phyloP scores from a whole-genome alignment of 2,888 invertebrate species.

The Patella caerulea region DNA sequence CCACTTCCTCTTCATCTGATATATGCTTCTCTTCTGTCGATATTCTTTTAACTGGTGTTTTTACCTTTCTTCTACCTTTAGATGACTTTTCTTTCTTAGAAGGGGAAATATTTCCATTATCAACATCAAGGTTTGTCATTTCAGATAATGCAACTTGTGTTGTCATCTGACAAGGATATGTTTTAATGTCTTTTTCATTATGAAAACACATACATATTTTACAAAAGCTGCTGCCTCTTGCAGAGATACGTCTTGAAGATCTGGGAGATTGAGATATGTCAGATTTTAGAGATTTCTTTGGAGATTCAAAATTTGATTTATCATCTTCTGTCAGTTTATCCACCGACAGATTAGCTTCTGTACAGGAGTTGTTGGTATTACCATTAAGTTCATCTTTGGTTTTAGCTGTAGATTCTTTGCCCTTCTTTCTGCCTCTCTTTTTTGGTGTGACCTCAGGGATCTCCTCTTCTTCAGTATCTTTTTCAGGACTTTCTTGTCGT shows the following conservation, averaged over 20 bases:
- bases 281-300: neutral
- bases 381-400: neutral
- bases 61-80: neutral
- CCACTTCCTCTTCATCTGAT: neutral
- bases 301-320: neutral
- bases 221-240: neutral
- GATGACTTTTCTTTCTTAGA: neutral
- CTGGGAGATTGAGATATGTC: constrained; percentile 1
- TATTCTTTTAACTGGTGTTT: neutral
- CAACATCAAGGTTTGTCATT: neutral
- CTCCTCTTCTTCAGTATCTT: neutral
- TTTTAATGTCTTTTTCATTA: neutral
- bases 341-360: neutral
- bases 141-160: neutral
- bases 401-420: neutral
- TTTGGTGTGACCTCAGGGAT: neutral
- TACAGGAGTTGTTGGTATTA: neutral
- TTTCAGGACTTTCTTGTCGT: neutral
- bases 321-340: neutral
- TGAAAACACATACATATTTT: constrained; percentile 7
- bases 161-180: neutral
- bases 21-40: neutral
- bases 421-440: neutral
- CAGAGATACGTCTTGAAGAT: constrained; percentile 3
- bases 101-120: neutral